Conservation (phyloP, 1,140 invertebrate genomes). For the Vollenhovia emeryi region DNA sequence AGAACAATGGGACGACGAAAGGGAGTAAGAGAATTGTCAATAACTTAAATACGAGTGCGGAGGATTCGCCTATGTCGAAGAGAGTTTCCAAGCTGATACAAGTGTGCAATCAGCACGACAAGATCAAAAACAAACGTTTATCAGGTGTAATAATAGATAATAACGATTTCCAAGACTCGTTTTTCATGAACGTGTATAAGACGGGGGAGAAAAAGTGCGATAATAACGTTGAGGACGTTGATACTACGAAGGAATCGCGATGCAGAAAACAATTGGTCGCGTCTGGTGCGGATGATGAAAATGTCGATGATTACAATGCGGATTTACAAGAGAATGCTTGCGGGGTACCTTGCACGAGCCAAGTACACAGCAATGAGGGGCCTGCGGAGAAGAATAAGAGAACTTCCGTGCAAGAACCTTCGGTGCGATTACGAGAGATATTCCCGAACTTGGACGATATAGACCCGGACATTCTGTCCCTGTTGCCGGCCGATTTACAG, state of each 20-base stretch:
- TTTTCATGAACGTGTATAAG: constrained; percentile 80
- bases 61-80: constrained; percentile 50
- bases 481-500: constrained; percentile 82
- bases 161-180: constrained; percentile 78
- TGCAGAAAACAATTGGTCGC: constrained; percentile 8
- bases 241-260: constrained; percentile 9
- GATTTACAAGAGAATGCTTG: constrained; percentile 2
- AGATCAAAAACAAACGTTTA: constrained; percentile 22
- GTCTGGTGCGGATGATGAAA: background rate
- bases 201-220: constrained; percentile 9
- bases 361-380: background rate
- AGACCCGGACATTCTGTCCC: constrained; percentile 79
- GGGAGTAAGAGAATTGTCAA: background rate
- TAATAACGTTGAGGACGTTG: constrained; percentile 7
- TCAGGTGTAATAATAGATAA: constrained; percentile 63
- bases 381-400: background rate
- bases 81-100: constrained; percentile 56
- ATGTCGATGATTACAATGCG: background rate
- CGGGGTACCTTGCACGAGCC: constrained; percentile 8
- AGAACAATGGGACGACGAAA: background rate
- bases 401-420: constrained; percentile 18
- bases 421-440: constrained; percentile 81
- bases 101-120: constrained; percentile 58
- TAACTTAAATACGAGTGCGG: constrained; percentile 6
- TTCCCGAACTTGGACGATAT: constrained; percentile 85